phyloP scores from a whole-genome alignment of 2,797 vertebrate species.

The Phataginus tricuspis region DNA sequence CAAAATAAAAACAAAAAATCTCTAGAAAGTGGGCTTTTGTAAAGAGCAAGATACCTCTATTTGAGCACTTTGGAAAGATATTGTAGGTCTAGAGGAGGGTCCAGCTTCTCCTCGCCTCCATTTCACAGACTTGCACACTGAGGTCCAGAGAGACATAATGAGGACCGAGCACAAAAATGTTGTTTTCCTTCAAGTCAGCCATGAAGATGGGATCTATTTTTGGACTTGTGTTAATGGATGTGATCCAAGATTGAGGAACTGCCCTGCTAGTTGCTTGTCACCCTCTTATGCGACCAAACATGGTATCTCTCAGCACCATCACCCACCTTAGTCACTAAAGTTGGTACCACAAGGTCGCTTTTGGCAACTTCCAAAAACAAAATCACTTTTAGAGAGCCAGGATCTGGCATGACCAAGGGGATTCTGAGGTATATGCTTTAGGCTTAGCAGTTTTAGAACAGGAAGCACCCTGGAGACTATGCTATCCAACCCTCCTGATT shows the following conservation, averaged over 20 bases:
- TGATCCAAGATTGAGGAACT: background rate
- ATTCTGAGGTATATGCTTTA: background rate
- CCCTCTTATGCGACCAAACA: conserved; percentile 68
- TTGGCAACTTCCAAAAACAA: conserved; percentile 74
- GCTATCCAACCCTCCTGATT: background rate
- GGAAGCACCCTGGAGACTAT: background rate
- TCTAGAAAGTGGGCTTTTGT: background rate
- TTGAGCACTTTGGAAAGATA: background rate
- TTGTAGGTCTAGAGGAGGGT: background rate
- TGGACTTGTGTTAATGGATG: background rate
- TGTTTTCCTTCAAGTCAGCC: conserved; percentile 5
- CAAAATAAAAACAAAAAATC: background rate
- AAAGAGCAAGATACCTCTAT: background rate
- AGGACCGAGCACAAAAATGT: background rate
- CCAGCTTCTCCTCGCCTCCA: background rate
- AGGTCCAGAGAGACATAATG: background rate
- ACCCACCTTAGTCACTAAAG: conserved; percentile 69
- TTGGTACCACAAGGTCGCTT: conserved; percentile 66
- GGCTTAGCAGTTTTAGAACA: conserved; percentile 13
- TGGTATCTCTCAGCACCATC: conserved; percentile 29
- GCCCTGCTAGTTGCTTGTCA: conserved; percentile 40
- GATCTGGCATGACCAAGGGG: background rate
- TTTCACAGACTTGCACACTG: conserved; percentile 20
- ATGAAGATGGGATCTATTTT: conserved; percentile 37
- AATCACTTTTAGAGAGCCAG: background rate